Evolutionary conservation across 1,140 invertebrate species (phyloP).

Genomic region (Drosophila sturtevanti): DNA sequence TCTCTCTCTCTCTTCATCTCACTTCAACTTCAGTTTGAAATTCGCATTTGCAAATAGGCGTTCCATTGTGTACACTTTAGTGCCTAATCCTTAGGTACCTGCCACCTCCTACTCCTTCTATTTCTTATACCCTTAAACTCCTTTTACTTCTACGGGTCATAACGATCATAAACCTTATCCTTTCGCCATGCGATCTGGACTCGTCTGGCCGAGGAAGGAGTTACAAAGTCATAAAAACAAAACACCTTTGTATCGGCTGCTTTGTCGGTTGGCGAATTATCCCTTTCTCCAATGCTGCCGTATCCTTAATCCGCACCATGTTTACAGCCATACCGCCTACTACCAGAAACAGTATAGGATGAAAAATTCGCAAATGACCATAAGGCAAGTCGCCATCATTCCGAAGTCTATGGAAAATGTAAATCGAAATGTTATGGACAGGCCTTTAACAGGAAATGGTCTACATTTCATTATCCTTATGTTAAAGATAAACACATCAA

Average conservation of each 20-base stretch:
- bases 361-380: conserved; percentile 65
- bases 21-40: conserved; percentile 29
- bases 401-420: background rate
- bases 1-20: conserved; percentile 38
- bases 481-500: conserved; percentile 73
- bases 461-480: conserved; percentile 79
- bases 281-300: conserved; percentile 67
- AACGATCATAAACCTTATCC: conserved; percentile 72
- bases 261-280: conserved; percentile 78
- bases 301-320: conserved; percentile 59
- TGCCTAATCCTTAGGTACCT: conserved; percentile 53
- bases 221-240: conserved; percentile 82
- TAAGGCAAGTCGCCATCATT: conserved; percentile 1
- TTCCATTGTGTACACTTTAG: conserved; percentile 74
- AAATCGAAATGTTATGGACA: conserved; percentile 18
- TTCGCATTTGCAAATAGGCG: conserved; percentile 72
- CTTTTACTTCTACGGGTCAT: conserved; percentile 42
- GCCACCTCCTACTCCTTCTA: conserved; percentile 33
- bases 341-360: background rate
- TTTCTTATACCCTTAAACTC: conserved; percentile 22
- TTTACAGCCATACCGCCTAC: conserved; percentile 37
- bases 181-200: conserved; percentile 52
- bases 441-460: conserved; percentile 68
- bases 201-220: conserved; percentile 66
- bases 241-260: conserved; percentile 73